Evolutionary conservation across 2,113 vertebrate species (phyloP), one percentile per base, ranked within the genome.

Genomic region (Neoarius graeffei): DNA sequence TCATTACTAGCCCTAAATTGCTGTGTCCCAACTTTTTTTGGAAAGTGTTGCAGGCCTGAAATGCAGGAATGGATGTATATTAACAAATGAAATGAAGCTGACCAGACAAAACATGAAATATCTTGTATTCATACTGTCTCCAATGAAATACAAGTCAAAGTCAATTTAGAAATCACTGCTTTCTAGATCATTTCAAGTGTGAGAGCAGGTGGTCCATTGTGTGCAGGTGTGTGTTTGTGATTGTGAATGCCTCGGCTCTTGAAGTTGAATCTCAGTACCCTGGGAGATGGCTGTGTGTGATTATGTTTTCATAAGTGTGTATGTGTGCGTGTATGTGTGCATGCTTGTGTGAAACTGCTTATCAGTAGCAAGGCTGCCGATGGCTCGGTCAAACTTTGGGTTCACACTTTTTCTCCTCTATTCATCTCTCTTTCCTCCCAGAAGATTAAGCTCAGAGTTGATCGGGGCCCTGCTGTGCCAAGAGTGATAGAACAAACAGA

Each of bases 161-260:
- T 42, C 42, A 42, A 42, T 42, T 42, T 42, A 42, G 42, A 42
- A 42, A 42, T 42, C 42, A 42, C 42, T 42, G 42, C 42, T 42
- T 42, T 42, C 42, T 42, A 84, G 87, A 90, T 81, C 71, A 85
- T 84, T 88, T 80, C 69, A 79, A 83, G 83, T 67, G 54, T 83
- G 19, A 81, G 54, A 69, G 56, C 60, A 52, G 79, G 81, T 87
- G 27, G 66, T 50, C n/a, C 52, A 48, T 42, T 81, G 62, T 83
- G 85, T 67, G 71, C 35, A 42, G 8, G 23, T 69, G 74, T 86
- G 76, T 84, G 79, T 50, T n/a, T 62, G 67, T 83, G 81, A 3
- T 14, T 30, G 52, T 60, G 8, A 20, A 30, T 82, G 30, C 64
- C 42, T 35, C 54, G 57, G 79, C 86, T 81, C 54, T 85, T 23